Conservation (phyloP, 2,113 vertebrate genomes). For the Cryptomyrus ogoouensis region DNA sequence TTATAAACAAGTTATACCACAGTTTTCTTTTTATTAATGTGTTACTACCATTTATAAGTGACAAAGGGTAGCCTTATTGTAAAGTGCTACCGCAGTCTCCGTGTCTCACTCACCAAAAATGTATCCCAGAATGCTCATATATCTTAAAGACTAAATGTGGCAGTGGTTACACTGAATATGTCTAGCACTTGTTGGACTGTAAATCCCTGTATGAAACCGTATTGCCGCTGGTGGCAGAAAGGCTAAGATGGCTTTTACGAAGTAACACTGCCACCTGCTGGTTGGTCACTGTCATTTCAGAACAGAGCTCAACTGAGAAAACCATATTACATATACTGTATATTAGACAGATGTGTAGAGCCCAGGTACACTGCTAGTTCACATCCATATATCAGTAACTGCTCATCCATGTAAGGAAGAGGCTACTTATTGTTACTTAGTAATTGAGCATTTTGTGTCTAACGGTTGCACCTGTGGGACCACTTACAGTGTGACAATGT, state of each 20-base stretch:
- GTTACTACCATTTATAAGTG: no score
- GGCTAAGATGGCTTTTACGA: not conserved
- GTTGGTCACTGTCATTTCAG: not conserved
- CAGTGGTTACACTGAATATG: not conserved
- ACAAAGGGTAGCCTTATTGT: no score
- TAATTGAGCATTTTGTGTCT: not conserved
- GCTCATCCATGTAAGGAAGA: not conserved
- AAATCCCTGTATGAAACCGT: not conserved
- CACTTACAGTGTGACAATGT: constrained; percentile 86
- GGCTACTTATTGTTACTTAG: not conserved
- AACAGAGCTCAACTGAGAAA: not conserved
- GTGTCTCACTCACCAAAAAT: not conserved
- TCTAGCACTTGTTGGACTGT: not conserved
- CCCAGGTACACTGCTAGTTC: not conserved
- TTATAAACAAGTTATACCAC: no score
- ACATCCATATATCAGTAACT: not conserved
- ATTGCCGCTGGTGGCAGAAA: not conserved
- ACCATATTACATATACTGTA: not conserved
- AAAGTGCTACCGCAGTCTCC: not conserved
- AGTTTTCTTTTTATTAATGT: no score
- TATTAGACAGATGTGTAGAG: not conserved
- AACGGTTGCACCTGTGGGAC: not conserved
- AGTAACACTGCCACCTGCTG: not conserved
- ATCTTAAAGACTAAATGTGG: not conserved
- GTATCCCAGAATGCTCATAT: not conserved